These are phyloP conservation scores for Neodiprion pinetum DNA, from an alignment of 1,140 invertebrate species.

Conservation along the genomic window DNA sequence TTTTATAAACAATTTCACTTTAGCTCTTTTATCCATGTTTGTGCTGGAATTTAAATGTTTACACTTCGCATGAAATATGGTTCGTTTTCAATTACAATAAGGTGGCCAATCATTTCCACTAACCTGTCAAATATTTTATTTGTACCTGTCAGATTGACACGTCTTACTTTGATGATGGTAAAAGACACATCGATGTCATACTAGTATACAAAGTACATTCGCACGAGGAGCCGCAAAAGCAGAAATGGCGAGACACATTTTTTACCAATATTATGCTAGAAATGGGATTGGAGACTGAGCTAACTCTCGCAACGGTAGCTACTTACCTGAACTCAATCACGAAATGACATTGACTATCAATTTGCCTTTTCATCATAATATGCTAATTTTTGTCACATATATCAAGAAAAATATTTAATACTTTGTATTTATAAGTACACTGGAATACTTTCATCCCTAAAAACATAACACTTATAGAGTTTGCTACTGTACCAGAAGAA, in stretches of 20 bases:
- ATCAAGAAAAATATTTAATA: no score
- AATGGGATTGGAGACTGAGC: not conserved
- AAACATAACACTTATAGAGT: no score
- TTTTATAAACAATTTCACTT: no score
- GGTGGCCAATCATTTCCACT: not conserved
- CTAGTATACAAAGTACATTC: not conserved
- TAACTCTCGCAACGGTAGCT: not conserved
- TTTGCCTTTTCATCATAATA: no score
- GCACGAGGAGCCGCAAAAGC: not conserved
- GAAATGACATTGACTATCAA: no score
- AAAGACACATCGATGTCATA: not conserved
- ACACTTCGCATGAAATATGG: not conserved
- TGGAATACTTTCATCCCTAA: no score
- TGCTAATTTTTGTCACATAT: no score
- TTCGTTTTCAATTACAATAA: not conserved
- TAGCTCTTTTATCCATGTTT: no score
- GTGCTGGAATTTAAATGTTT: not conserved
- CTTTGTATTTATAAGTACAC: no score
- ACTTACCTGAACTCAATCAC: not conserved
- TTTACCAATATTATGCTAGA: conserved; percentile 6
- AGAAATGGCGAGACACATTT: conserved; percentile 1
- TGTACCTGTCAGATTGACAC: not conserved
- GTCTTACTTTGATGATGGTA: not conserved
- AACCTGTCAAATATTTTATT: not conserved
- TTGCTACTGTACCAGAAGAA: no score